Conservation (phyloP, 2,113 vertebrate genomes). For the Calonectris borealis region DNA sequence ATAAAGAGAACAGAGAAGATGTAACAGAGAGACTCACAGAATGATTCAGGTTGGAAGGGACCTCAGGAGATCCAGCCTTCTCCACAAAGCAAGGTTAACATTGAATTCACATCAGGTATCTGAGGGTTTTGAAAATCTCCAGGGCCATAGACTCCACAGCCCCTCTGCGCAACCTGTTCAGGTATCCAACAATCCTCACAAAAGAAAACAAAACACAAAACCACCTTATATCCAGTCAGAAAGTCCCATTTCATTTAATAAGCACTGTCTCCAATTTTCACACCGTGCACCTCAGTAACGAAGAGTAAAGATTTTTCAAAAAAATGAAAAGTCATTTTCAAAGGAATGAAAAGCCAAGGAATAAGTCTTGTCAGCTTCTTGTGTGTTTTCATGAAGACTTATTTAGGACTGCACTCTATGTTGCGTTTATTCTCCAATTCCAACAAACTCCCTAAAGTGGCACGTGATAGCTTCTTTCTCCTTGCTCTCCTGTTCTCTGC, state of each 20-base stretch:
- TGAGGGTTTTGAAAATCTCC: not conserved
- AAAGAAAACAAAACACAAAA: not conserved
- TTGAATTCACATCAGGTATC: not conserved
- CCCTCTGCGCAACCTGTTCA: not conserved
- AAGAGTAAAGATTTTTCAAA: not conserved
- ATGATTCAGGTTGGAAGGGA: not conserved
- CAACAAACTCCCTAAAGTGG: not conserved
- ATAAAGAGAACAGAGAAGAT: not conserved
- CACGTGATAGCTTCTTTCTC: not conserved
- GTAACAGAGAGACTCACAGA: not conserved
- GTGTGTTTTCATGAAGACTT: not conserved
- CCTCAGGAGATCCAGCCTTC: not conserved
- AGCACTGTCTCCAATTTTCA: not conserved
- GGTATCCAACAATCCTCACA: not conserved
- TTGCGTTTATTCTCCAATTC: not conserved
- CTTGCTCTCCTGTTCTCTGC: not conserved
- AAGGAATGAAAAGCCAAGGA: not conserved
- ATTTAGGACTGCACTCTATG: not conserved
- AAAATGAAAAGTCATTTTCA: not conserved
- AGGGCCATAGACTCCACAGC: not conserved
- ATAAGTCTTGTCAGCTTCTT: not conserved
- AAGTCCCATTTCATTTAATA: not conserved
- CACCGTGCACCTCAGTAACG: not conserved
- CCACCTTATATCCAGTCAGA: not conserved
- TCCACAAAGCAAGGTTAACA: not conserved